These are phyloP conservation scores for Sebastes miniatus DNA, from an alignment of 2,797 vertebrate genomes.

Conservation along the genomic window DNA sequence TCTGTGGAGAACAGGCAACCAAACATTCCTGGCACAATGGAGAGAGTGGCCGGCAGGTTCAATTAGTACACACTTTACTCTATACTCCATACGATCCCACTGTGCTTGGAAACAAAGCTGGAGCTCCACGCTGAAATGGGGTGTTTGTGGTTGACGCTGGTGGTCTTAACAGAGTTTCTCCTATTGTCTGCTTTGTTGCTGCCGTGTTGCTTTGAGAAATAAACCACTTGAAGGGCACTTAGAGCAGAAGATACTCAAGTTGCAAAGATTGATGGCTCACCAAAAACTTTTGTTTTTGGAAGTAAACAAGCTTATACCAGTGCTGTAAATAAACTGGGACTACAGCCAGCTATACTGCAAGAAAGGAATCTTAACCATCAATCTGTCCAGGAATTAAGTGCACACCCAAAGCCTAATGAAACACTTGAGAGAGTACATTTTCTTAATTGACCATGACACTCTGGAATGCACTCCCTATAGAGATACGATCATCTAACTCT, in stretches of 20 bases:
- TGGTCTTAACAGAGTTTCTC: constrained; percentile 62
- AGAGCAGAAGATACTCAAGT: not conserved
- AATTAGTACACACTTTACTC: constrained; percentile 71
- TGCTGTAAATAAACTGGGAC: constrained; percentile 9
- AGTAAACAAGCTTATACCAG: not conserved
- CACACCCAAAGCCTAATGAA: not conserved
- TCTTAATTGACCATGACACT: not conserved
- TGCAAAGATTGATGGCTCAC: constrained; percentile 22
- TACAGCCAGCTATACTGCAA: not conserved
- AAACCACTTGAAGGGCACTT: constrained; percentile 39
- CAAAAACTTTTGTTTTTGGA: constrained; percentile 7
- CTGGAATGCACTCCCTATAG: too few species aligned
- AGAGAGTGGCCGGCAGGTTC: constrained; percentile 67
- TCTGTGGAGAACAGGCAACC: constrained; percentile 62
- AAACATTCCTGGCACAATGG: constrained; percentile 82
- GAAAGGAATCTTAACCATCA: not conserved
- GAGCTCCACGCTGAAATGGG: not conserved
- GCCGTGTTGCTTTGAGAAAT: constrained; percentile 50
- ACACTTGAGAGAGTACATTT: not conserved
- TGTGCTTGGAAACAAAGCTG: constrained; percentile 54
- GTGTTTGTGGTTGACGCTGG: constrained; percentile 3
- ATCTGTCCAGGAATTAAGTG: constrained; percentile 10
- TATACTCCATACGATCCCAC: constrained; percentile 23
- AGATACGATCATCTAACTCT: too few species aligned
- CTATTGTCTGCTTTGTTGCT: constrained; percentile 58